Evolutionary conservation across 2,797 vertebrate genomes (phyloP).

Genomic region (Momotus momota): DNA sequence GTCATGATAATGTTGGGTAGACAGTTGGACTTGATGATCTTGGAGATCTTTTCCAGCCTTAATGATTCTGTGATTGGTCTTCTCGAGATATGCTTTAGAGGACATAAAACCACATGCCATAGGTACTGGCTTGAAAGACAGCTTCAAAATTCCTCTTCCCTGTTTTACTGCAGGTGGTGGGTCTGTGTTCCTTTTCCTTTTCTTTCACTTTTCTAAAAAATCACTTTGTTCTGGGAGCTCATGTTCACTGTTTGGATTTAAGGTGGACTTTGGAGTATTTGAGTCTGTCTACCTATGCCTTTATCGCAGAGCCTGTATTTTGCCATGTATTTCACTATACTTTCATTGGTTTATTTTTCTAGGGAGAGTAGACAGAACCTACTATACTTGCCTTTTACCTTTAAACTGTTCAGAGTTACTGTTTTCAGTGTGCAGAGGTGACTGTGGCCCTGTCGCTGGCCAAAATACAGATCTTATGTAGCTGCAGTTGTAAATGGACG

Average conservation of each 20-base stretch:
- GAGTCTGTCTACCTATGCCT: not conserved
- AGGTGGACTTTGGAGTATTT: not conserved
- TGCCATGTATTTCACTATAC: not conserved
- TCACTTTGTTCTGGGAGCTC: not conserved
- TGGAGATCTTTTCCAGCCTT: too few species aligned
- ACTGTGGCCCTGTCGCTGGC: fast-evolving
- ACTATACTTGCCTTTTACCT: not conserved
- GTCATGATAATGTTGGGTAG: too few species aligned
- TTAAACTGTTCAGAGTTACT: not conserved
- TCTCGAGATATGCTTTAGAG: not conserved
- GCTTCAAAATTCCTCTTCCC: not conserved
- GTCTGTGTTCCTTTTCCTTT: not conserved
- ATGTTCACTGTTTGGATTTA: not conserved
- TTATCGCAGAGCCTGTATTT: not conserved
- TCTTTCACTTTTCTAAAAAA: not conserved
- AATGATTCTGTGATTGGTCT: not conserved
- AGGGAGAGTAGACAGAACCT: not conserved
- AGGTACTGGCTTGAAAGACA: not conserved
- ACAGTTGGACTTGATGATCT: too few species aligned
- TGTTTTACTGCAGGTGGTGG: not conserved
- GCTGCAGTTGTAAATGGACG: not conserved
- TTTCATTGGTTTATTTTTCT: not conserved
- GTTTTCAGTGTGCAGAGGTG: not conserved
- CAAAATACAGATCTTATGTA: not conserved
- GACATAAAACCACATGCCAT: not conserved